Evolutionary conservation across 2,797 vertebrate genomes (phyloP).

Genomic region (Cossypha caffra): DNA sequence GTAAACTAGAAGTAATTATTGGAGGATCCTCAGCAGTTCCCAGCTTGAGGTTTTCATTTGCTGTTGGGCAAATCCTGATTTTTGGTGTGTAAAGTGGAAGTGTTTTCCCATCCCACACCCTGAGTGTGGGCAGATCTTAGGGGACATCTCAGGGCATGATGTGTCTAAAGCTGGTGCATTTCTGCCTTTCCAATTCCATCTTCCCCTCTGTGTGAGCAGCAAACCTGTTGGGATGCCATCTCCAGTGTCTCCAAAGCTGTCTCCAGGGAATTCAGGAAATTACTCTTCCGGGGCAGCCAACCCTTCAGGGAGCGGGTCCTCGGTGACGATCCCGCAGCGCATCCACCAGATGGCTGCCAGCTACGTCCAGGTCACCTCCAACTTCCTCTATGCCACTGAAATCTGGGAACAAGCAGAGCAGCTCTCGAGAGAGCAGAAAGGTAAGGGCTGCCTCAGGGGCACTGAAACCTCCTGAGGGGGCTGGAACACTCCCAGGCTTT

Average conservation of each 20-base stretch:
- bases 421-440: constrained; percentile 95
- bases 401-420: constrained; percentile 99
- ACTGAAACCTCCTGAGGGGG: fast-evolving
- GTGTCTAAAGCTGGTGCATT: neutral
- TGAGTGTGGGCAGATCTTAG: neutral
- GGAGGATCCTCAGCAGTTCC: neutral
- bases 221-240: constrained; percentile 96
- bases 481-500: fast-evolving
- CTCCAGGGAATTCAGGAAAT: constrained; percentile 91
- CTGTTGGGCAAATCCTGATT: neutral
- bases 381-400: constrained; percentile 97
- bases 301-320: constrained; percentile 87
- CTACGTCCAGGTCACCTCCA: constrained; percentile 98
- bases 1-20: neutral
- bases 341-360: constrained; percentile 99
- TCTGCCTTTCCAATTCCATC: neutral
- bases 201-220: constrained; percentile 72
- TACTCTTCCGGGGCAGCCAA: constrained; percentile 89
- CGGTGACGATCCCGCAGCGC: constrained; percentile 96
- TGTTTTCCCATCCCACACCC: neutral
- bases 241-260: constrained; percentile 96
- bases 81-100: neutral
- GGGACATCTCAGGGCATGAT: neutral
- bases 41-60: fast-evolving
- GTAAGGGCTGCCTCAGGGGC: constrained; percentile 55